A percentile compares a stretch with the other conserved stretches of the same genome.
Conservation (phyloP, 2,797 vertebrate species). For the Coendou prehensilis region DNA sequence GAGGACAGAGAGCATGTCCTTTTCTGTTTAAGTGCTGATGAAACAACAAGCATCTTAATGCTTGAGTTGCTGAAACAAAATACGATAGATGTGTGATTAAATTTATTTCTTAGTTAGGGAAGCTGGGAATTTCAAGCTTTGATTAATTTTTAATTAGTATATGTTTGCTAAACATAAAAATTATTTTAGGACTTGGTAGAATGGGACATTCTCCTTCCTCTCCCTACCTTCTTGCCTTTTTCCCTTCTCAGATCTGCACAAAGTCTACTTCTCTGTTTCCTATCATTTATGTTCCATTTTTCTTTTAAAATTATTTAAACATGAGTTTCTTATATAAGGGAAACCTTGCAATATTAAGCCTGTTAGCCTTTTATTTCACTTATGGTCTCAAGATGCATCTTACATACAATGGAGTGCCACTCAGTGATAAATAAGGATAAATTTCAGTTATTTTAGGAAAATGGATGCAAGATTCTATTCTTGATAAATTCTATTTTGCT, state of each 20-base stretch:
- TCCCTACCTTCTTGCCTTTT: background rate
- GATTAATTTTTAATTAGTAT: background rate
- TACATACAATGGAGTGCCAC: background rate
- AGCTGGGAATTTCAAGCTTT: background rate
- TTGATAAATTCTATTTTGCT: background rate
- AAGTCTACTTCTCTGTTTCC: background rate
- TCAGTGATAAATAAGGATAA: background rate
- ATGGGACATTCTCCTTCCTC: background rate
- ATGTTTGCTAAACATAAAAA: background rate
- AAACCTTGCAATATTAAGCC: background rate
- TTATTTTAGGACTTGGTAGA: background rate
- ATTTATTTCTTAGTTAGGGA: background rate
- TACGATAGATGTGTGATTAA: background rate
- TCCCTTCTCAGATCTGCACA: background rate
- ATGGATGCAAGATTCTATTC: background rate
- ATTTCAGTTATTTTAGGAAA: background rate
- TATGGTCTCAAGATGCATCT: background rate
- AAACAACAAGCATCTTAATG: background rate
- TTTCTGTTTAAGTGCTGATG: background rate
- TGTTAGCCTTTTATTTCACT: background rate
- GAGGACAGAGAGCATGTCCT: background rate
- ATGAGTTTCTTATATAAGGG: background rate
- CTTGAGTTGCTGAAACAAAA: background rate
- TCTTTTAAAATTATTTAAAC: background rate
- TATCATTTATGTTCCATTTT: background rate